Evolutionary conservation across 2,888 invertebrate genomes (phyloP), one percentile per base, ranked within the genome.

Genomic region (Agapetus fuscipes): DNA sequence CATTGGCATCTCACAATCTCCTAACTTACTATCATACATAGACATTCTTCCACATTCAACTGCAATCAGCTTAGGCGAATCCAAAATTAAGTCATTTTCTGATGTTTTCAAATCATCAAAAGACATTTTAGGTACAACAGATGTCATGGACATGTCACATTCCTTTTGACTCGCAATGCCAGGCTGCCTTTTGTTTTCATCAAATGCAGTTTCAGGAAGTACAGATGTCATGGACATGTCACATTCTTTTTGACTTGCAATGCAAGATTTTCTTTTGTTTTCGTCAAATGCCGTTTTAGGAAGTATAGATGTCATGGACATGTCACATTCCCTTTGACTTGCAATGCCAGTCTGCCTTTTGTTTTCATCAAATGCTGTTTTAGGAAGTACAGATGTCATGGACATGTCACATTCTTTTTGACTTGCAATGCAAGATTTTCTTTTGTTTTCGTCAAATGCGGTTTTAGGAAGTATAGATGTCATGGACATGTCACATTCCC

Each of bases 141-240:
- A n/a, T n/a, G n/a, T n/a, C n/a, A n/a, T n/a, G n/a, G n/a, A n/a
- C n/a, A n/a, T n/a, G n/a, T n/a, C n/a, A n/a, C n/a, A n/a, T n/a
- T n/a, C n/a, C n/a, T n/a, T n/a, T n/a, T n/a, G n/a, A n/a, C n/a
- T n/a, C n/a, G n/a, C n/a, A n/a, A n/a, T n/a, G n/a, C n/a, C n/a
- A n/a, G n/a, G n/a, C n/a, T n/a, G n/a, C n/a, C n/a, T n/a, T n/a
- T n/a, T n/a, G n/a, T n/a, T n/a, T n/a, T n/a, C n/a, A n/a, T n/a
- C n/a, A n/a, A n/a, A n/a, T n/a, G n/a, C n/a, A n/a, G n/a, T n/a
- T n/a, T n/a, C n/a, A n/a, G n/a, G n/a, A n/a, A n/a, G n/a, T n/a
- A n/a, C n/a, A n/a, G n/a, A n/a, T n/a, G n/a, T n/a, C 35, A 45
- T 38, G 7, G 41, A 41, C 30, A 36, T 39, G 15, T 31, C 26